phyloP scores from a whole-genome alignment of 2,888 invertebrate species.

The Cerastoderma edule region DNA sequence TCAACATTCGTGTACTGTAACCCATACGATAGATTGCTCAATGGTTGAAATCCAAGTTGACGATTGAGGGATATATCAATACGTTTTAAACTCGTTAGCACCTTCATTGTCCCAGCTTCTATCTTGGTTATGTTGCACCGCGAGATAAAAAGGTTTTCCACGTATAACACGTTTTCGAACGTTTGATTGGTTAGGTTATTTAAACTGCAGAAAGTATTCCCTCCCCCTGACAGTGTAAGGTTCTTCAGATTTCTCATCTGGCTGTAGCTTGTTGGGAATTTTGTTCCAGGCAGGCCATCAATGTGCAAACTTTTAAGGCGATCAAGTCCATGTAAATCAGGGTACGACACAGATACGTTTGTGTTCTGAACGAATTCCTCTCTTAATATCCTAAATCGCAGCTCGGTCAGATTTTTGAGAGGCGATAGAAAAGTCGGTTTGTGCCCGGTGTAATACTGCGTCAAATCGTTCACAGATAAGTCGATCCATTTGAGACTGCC shows the following conservation, averaged over 20 bases:
- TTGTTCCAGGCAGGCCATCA: neutral
- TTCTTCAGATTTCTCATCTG: neutral
- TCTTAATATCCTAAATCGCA: neutral
- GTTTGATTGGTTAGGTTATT: constrained; percentile 16
- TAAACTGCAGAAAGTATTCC: neutral
- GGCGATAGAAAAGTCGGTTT: neutral
- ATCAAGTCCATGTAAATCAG: neutral
- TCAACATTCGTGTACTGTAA: constrained; percentile 37
- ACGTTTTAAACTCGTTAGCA: constrained; percentile 4
- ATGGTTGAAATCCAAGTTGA: constrained; percentile 26
- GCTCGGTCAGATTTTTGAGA: neutral
- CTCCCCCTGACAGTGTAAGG: neutral
- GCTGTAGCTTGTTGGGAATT: neutral
- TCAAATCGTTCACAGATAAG: neutral
- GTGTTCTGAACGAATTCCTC: too few species aligned
- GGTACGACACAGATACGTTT: neutral
- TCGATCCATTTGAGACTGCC: neutral
- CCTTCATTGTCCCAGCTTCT: constrained; percentile 24
- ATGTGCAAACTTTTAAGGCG: neutral
- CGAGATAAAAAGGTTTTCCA: constrained; percentile 27
- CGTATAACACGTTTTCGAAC: neutral
- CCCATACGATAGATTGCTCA: constrained; percentile 37
- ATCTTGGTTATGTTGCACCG: constrained; percentile 20
- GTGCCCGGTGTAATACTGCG: neutral
- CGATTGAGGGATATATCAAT: constrained; percentile 42